These are phyloP conservation scores for Limnephilus rhombicus DNA, from an alignment of 2,888 invertebrate genomes.

Conservation along the genomic window DNA sequence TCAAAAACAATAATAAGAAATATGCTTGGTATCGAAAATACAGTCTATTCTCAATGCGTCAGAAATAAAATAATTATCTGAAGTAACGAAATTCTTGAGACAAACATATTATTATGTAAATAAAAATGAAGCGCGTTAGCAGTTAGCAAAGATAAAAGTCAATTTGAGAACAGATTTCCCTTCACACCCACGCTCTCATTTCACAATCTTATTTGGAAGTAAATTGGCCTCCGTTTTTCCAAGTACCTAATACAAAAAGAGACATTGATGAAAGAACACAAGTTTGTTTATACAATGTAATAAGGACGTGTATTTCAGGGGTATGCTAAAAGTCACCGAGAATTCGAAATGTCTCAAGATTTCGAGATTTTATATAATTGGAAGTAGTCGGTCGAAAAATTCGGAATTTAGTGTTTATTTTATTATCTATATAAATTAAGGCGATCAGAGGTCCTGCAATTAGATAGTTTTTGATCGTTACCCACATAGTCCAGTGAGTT, in stretches of 20 bases:
- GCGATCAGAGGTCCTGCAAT: too few relatives aligned
- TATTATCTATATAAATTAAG: too few relatives aligned
- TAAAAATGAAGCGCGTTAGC: constrained; percentile 51
- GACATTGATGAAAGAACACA: constrained; percentile 36
- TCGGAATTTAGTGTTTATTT: too few relatives aligned
- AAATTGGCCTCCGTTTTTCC: constrained; percentile 33
- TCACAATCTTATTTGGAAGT: constrained; percentile 43
- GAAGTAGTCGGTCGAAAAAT: too few relatives aligned
- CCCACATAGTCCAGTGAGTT: too few relatives aligned
- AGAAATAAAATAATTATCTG: constrained; percentile 20
- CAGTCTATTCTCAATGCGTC: background rate
- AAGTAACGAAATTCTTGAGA: constrained; percentile 11
- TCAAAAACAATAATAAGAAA: too few relatives aligned
- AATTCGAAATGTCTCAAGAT: too few relatives aligned
- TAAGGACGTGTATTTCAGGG: background rate
- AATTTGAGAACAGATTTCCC: constrained; percentile 16
- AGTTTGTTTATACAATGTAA: constrained; percentile 34
- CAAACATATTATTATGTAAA: constrained; percentile 30
- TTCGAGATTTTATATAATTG: background rate
- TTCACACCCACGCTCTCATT: constrained; percentile 39
- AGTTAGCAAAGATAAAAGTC: constrained; percentile 53
- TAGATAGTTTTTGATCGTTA: too few relatives aligned
- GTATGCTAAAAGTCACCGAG: background rate
- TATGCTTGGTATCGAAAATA: background rate
- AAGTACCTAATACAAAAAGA: constrained; percentile 32